Base-by-base conservation (phyloP, 2,888 invertebrate genomes). In the Chrysotoxum bicinctum region DNA sequence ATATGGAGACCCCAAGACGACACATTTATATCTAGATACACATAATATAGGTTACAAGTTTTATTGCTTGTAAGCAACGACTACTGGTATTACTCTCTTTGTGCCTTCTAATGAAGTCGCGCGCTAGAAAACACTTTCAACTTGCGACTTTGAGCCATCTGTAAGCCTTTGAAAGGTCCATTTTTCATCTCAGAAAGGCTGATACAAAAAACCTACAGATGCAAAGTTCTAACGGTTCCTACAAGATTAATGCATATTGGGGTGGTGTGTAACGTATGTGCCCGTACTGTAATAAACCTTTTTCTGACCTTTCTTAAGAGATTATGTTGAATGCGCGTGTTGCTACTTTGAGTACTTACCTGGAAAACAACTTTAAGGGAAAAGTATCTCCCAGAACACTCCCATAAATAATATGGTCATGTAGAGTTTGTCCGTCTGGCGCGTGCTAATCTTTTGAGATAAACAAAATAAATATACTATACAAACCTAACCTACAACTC, bases 381-480 rank as follows among this genome's bases (percentile, higher is more conserved):
- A 35, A 69, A 37, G 26, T 30, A 50, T n/a, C 19, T 14, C 1
- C 12, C 37, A 50, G 23, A 43, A 35, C 52, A 58, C 64, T 45
- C 37, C 37, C 37, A 37, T 1, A 50, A 7, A 50, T 37, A 10
- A 50, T 48, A 50, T 48, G 56, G 50, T 62, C 81, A 76, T 56
- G 80, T 85, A 66, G 56, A 66, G 19, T 45, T 68, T 58, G 19
- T 54, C 52, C 9, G 30, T 32, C 76, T 32, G 73, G 81, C 85
- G 77, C 81, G 81, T 85, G 85, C 81, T 81, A 73, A 85, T 76
- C 81, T 81, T 66, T 70, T 40, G 2, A 30, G 30, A 45, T 32
- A 64, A 64, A 32, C 30, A 30, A 37, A 35, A 26, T 23, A 21
- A 30, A 64, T 62, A 30, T 32, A 16, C 9, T 19, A n/a, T 23